These are phyloP conservation scores for Arenicola marina DNA, from an alignment of 2,888 invertebrate genomes.

Conservation along the genomic window DNA sequence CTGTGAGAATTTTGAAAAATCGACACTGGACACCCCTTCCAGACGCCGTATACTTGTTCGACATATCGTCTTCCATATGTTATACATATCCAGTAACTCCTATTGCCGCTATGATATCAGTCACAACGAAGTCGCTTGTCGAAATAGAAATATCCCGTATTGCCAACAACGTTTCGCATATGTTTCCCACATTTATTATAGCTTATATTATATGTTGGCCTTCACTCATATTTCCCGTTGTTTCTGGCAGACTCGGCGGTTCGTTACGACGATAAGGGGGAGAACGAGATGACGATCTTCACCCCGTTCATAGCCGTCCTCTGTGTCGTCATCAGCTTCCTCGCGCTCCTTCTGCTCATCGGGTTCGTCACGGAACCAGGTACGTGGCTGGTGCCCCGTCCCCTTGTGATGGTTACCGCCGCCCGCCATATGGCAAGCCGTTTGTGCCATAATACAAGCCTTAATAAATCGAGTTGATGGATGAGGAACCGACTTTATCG, in stretches of 20 bases:
- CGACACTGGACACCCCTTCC: too few relatives aligned
- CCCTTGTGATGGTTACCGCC: too few relatives aligned
- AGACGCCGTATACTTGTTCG: too few relatives aligned
- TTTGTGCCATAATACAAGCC: too few relatives aligned
- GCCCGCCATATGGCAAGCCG: too few relatives aligned
- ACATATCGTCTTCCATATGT: too few relatives aligned
- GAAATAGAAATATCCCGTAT: background rate
- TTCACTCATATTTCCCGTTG: background rate
- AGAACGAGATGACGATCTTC: constrained; percentile 30
- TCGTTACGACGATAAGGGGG: constrained; percentile 22
- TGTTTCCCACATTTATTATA: background rate
- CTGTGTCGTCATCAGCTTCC: constrained; percentile 30
- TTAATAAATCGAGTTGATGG: too few relatives aligned
- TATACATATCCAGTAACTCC: too few relatives aligned
- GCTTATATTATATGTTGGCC: background rate
- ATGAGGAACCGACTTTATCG: too few relatives aligned
- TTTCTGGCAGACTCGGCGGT: constrained; percentile 20
- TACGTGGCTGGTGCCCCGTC: too few relatives aligned
- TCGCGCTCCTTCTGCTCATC: constrained; percentile 29
- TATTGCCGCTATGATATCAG: too few relatives aligned
- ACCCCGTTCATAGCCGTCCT: constrained; percentile 33
- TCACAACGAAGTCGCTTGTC: background rate
- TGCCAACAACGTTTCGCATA: background rate
- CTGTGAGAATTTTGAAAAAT: too few relatives aligned
- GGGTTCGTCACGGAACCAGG: constrained; percentile 37